phyloP scores from a whole-genome alignment of 2,113 vertebrate genomes.

The Neolamprologus toae region DNA sequence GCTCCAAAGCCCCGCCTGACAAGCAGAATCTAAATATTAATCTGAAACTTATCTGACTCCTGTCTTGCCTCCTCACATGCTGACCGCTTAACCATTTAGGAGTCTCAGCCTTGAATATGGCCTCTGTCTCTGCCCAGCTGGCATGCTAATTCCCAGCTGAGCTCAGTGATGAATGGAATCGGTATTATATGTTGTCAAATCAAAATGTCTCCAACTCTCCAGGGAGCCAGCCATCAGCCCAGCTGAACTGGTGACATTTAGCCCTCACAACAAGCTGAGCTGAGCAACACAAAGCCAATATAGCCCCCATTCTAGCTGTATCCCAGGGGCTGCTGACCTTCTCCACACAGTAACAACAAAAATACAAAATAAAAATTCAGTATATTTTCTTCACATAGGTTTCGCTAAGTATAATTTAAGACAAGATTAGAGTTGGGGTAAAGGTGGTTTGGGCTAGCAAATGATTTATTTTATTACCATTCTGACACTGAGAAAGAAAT shows the following conservation, averaged over 20 bases:
- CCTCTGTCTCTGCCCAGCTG: neutral
- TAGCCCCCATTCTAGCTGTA: neutral
- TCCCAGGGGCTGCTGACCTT: constrained; percentile 37
- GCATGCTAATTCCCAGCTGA: neutral
- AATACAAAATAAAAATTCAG: neutral
- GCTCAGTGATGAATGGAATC: neutral
- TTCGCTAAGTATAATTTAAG: neutral
- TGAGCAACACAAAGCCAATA: constrained; percentile 28
- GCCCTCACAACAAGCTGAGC: constrained; percentile 23
- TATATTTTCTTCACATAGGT: neutral
- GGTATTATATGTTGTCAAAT: neutral
- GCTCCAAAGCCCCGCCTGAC: neutral
- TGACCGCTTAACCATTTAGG: neutral
- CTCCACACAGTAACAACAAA: constrained; percentile 7
- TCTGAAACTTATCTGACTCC: neutral
- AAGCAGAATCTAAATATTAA: neutral
- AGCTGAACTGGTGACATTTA: constrained; percentile 50
- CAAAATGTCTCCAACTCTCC: constrained; percentile 16
- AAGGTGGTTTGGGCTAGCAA: neutral
- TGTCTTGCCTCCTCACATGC: neutral
- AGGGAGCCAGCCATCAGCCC: constrained; percentile 18
- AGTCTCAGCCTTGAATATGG: neutral
- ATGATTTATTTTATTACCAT: neutral
- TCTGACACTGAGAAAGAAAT: neutral
- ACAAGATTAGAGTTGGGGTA: fast-evolving